Base-by-base conservation (phyloP, 2,888 invertebrate species). In the Cheilosia impressa region DNA sequence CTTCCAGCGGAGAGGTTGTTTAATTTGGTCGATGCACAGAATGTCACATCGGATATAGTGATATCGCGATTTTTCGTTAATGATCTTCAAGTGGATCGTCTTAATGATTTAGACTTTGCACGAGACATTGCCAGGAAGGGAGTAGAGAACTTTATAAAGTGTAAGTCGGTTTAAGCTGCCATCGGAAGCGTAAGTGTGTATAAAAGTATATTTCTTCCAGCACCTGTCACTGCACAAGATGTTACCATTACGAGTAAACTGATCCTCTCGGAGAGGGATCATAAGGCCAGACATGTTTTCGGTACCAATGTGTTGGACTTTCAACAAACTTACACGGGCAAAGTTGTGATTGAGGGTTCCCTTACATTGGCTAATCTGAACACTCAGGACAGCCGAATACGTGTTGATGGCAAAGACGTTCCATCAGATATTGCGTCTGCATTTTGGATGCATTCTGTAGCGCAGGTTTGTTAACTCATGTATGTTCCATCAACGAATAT, bases 91-190 rank as follows among this genome's bases (percentile, higher is more conserved):
- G 90, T 89, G 1, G 84, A 87, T 6, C 76, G 62, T 0, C 81
- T 91, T 0, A 91, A 91, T 84, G 90, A 89, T 0, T 78, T 92
- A 4, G 87, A 90, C 76, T 90, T 91, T 87, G 89, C 87, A 34
- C 75, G 89, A 3, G 91, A 92, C 34, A 87, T 91, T n/a, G 91
- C 91, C 0, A 89, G 89, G 22, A 89, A 89, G 27, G 90, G 89
- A 2, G 47, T 58, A n/a, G 83, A 90, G 9, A 88, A 88, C 15
- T 58, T 88, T 24, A 89, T 91, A 3, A 79, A 88, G 88, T 88
- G 19, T 17, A 17, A 85, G 81, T 71, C 38, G 9, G 27, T 17
- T 47, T 17, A 17, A 47, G 19, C 9, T 13, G n/a, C 13, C 22
- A 57, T 69, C 5, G 1, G 2, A 17, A 52, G 13, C 4, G 76